A percentile compares a stretch with the other conserved stretches of the same genome.
Evolutionary conservation across 2,113 vertebrate species (phyloP).

Genomic region (Halcyon senegalensis): DNA sequence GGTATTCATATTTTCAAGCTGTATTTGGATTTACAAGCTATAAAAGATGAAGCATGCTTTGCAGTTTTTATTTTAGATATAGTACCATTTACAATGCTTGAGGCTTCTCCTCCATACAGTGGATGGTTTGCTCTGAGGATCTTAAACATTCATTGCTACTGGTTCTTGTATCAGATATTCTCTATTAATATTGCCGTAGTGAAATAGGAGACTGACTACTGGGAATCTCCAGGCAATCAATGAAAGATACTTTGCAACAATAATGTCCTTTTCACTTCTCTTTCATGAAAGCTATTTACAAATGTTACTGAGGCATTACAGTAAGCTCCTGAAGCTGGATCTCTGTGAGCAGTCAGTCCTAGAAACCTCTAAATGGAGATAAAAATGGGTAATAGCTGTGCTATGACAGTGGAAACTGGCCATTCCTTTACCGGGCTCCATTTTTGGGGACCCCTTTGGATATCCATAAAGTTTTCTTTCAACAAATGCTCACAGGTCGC

Average conservation of each 20-base stretch:
- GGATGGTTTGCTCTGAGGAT: conserved; percentile 5
- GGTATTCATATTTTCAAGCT: conserved; percentile 9
- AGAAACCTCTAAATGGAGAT: not conserved
- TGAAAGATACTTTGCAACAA: conserved; percentile 27
- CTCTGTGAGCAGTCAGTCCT: not conserved
- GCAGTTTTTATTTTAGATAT: not conserved
- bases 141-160: conserved; percentile 33
- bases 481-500: not conserved
- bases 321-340: not conserved
- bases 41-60: not conserved
- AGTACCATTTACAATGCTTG: conserved; percentile 28
- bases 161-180: conserved; percentile 26
- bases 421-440: not conserved
- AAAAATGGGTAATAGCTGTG: not conserved
- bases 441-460: not conserved
- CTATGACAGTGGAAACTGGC: not conserved
- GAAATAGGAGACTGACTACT: conserved; percentile 51
- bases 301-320: conserved; percentile 8
- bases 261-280: not conserved
- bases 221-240: conserved; percentile 49
- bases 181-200: conserved; percentile 29
- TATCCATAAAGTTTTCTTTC: not conserved
- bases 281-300: conserved; percentile 41
- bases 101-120: not conserved
- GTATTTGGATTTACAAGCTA: conserved; percentile 19